Base-by-base conservation (phyloP, 2,888 invertebrate species). In the Orthosia gracilis region DNA sequence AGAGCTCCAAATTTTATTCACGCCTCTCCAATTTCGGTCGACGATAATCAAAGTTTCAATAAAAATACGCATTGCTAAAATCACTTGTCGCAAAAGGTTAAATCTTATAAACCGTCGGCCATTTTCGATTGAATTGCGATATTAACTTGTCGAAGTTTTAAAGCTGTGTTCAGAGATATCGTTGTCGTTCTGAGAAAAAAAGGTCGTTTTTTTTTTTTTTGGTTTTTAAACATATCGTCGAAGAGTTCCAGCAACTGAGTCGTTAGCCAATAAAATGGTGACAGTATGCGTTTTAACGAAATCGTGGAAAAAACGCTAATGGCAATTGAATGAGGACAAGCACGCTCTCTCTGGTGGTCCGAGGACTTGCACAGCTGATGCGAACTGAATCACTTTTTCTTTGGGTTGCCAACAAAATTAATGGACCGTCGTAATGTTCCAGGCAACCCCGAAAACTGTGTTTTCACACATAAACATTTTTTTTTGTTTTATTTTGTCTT, bases 321-420 rank as follows among this genome's bases (percentile, higher is more conserved):
- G 88, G 78, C 88, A 89, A 91, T 91, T 83, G 91, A 94, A 93
- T 91, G 92, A 87, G 93, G 92, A 81, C 92, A 85, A 82, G 54
- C 83, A 88, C 86, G 89, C 87, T 89, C n/a, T n/a, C n/a, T 83
- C 69, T n/a, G 89, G 80, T 88, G 90, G 85, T 84, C 87, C 75
- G 85, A 85, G 86, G 88, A 89, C 88, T 87, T 76, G 73, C 85
- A 78, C 85, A 83, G 83, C 82, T 83, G 86, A 85, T 85, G 79
- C 73, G 66, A 62, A 78, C 85, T 91, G 90, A 91, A 88, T 91
- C 89, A 90, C 85, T 83, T 77, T 73, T 81, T 85, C 82, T 78
- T 82, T 80, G 80, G 83, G 78, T 79, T 89, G 89, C 89, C 89
- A 90, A 87, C 83, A 75, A 86, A 85, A 82, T 88, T 86, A 89